Conservation (phyloP, 2,113 vertebrate genomes). For the Dipodomys spectabilis region DNA sequence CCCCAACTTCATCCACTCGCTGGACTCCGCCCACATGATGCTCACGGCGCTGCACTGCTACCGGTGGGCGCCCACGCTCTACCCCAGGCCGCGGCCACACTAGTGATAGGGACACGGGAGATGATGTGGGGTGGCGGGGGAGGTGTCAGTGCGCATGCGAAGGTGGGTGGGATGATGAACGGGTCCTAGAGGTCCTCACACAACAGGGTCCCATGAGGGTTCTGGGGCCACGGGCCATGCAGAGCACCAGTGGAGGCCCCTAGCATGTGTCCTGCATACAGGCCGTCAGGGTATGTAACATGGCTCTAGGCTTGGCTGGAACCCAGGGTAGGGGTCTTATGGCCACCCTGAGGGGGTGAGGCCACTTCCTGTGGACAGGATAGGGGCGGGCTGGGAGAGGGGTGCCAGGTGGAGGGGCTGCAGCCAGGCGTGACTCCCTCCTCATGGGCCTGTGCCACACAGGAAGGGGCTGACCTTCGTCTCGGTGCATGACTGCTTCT, state of each 20-base stretch:
- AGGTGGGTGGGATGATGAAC: background rate
- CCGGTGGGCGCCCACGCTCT: slow-evolving; percentile 84
- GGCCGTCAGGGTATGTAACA: background rate
- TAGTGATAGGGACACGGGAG: no score
- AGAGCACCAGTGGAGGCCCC: no score
- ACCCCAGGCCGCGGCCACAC: background rate
- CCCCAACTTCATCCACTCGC: slow-evolving; percentile 98
- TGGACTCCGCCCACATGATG: slow-evolving; percentile 99
- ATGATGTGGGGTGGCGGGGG: no score
- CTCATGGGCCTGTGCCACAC: background rate
- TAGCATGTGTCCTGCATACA: background rate
- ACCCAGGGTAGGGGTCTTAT: no score
- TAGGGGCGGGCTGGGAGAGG: no score
- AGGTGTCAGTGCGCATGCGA: no score
- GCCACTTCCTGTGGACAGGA: no score
- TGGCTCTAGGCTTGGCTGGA: background rate
- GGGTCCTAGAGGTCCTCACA: background rate
- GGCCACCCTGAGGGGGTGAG: background rate
- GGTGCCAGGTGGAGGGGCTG: no score
- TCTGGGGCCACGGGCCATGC: background rate
- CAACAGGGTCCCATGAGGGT: no score
- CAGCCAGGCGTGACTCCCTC: no score
- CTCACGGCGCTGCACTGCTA: slow-evolving; percentile 95
- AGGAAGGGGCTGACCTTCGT: slow-evolving; percentile 95
- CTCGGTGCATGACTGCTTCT: slow-evolving; percentile 98